Percentiles rank a stretch among this genome's conserved stretches.
phyloP scores from a whole-genome alignment of 2,888 invertebrate species.

The Lagria hirta region DNA sequence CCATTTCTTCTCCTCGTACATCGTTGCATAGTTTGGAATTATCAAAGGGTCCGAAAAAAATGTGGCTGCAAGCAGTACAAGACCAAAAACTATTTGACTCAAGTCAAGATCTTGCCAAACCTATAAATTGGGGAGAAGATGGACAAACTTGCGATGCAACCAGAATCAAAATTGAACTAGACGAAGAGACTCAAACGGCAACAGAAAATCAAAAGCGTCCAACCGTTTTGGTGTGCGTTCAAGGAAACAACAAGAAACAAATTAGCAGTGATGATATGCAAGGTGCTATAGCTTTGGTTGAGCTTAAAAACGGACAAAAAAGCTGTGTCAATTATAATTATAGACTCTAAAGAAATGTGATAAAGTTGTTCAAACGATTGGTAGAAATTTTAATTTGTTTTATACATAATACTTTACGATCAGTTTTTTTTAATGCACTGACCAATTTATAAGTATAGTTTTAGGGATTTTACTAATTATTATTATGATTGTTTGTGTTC shows the following conservation, averaged over 20 bases:
- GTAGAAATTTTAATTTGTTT: too few relatives aligned
- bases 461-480: too few relatives aligned
- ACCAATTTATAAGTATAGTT: too few relatives aligned
- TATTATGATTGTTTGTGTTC: too few relatives aligned
- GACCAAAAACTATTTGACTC: constrained; percentile 48
- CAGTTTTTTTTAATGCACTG: too few relatives aligned
- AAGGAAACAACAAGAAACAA: constrained; percentile 50
- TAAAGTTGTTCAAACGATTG: constrained; percentile 22
- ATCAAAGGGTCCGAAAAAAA: constrained; percentile 57
- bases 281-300: constrained; percentile 64
- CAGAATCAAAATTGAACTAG: constrained; percentile 24
- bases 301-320: constrained; percentile 54
- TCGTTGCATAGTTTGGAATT: constrained; percentile 17
- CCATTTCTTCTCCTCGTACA: constrained; percentile 19
- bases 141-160: constrained; percentile 16
- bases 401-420: too few relatives aligned
- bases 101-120: constrained; percentile 56
- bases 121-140: constrained; percentile 56
- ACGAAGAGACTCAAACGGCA: constrained; percentile 16
- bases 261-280: constrained; percentile 57
- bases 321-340: constrained; percentile 38
- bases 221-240: constrained; percentile 57
- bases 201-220: constrained; percentile 57
- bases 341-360: constrained; percentile 33
- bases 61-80: constrained; percentile 61